phyloP scores from a whole-genome alignment of 2,797 vertebrate species.

The Vireo griseus region DNA sequence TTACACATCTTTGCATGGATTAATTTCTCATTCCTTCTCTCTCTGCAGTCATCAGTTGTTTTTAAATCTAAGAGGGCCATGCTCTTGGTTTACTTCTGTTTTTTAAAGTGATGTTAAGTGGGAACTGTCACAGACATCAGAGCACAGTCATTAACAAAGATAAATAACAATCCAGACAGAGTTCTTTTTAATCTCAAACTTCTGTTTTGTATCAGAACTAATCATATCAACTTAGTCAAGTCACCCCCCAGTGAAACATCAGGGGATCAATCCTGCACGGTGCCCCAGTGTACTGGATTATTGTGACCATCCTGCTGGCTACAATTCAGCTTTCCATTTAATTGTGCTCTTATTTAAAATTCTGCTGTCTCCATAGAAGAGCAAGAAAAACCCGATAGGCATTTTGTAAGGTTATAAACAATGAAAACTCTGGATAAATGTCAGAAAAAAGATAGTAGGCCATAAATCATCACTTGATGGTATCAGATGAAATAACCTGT shows the following conservation, averaged over 20 bases:
- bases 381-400: constrained; percentile 3
- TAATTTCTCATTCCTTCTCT: constrained; percentile 40
- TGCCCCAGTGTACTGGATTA: not conserved
- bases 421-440: constrained; percentile 63
- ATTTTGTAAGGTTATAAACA: constrained; percentile 62
- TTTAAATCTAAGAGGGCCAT: not conserved
- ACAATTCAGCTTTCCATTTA: constrained; percentile 65
- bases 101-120: not conserved
- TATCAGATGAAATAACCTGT: constrained; percentile 50
- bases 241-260: constrained; percentile 20
- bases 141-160: not conserved
- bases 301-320: constrained; percentile 57
- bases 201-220: constrained; percentile 24
- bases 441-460: constrained; percentile 41
- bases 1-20: constrained; percentile 7
- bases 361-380: constrained; percentile 41
- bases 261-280: constrained; percentile 34
- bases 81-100: not conserved
- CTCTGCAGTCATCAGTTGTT: not conserved
- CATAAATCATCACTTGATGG: constrained; percentile 69
- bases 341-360: constrained; percentile 68
- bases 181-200: not conserved
- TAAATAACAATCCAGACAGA: constrained; percentile 5
- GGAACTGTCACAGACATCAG: not conserved
- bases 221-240: constrained; percentile 9